Percentiles rank a stretch among this genome's conserved stretches.
Conservation (phyloP, 2,113 vertebrate genomes). For the Hylia prasina region DNA sequence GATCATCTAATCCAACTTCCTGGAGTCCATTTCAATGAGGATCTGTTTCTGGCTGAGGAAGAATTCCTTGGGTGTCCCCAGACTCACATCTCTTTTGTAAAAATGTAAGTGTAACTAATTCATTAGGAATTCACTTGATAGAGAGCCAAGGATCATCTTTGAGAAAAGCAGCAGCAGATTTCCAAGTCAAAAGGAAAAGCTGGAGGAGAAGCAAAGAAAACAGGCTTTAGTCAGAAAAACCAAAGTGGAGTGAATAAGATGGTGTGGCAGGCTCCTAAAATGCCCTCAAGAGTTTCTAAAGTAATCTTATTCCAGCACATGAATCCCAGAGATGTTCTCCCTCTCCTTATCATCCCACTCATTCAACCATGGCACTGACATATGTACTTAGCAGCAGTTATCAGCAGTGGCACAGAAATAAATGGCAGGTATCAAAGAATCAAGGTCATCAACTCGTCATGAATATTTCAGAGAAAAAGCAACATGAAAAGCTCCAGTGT, state of each 20-base stretch:
- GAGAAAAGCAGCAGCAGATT: not conserved
- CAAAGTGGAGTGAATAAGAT: not conserved
- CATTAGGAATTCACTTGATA: not conserved
- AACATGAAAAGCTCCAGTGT: constrained; percentile 13
- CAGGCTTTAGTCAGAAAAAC: not conserved
- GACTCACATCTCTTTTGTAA: not conserved
- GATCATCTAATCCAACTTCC: not conserved
- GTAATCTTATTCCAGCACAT: not conserved
- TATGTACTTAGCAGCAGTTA: constrained; percentile 62
- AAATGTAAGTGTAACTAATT: not conserved
- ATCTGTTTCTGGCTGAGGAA: not conserved
- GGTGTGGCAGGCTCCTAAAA: constrained; percentile 6
- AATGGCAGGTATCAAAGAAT: constrained; percentile 64
- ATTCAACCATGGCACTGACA: constrained; percentile 40
- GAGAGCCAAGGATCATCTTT: not conserved
- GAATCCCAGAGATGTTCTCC: not conserved
- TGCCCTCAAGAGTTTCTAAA: constrained; percentile 5
- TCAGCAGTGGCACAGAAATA: constrained; percentile 30
- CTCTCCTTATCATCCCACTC: constrained; percentile 34
- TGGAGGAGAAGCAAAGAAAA: not conserved
- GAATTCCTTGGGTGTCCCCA: not conserved
- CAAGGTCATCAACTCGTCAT: constrained; percentile 23
- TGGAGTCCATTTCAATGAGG: not conserved
- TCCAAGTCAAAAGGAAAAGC: not conserved
- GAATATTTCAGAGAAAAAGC: constrained; percentile 57